Conservation (phyloP, 2,113 vertebrate species). For the Sturnira hondurensis region DNA sequence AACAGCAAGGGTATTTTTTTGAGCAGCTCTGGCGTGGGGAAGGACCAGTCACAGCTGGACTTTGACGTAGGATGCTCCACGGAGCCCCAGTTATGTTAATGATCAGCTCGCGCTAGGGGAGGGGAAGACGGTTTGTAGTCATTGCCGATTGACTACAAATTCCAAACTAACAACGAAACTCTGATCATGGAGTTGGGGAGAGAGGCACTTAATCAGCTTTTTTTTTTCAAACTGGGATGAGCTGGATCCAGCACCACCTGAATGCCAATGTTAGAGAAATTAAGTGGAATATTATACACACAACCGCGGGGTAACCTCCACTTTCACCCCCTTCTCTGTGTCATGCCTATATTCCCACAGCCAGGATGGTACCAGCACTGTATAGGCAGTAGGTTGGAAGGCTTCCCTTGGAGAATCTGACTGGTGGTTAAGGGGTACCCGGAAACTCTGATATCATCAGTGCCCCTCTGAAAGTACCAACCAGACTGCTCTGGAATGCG, state of each 20-base stretch:
- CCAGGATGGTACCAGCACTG: background rate
- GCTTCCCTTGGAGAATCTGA: background rate
- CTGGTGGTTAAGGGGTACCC: background rate
- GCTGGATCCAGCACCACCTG: background rate
- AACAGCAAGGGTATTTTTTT: background rate
- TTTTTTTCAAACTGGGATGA: background rate
- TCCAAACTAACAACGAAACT: background rate
- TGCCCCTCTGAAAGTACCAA: background rate
- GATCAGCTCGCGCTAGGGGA: background rate
- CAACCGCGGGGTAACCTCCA: background rate
- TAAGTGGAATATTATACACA: background rate
- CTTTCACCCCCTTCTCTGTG: background rate
- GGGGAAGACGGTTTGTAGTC: background rate
- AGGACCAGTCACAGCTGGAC: background rate
- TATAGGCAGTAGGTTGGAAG: background rate
- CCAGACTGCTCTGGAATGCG: background rate
- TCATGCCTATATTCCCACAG: background rate
- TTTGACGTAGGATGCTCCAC: rapidly evolving
- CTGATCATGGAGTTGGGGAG: background rate
- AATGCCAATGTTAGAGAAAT: background rate
- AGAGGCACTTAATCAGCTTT: background rate
- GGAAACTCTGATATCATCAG: background rate
- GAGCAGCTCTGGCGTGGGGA: background rate
- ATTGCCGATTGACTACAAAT: background rate
- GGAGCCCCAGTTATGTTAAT: background rate